Evolutionary conservation across 1,140 invertebrate genomes (phyloP), one percentile per base, ranked within the genome.

Genomic region (Lepidotrigona ventralis): DNA sequence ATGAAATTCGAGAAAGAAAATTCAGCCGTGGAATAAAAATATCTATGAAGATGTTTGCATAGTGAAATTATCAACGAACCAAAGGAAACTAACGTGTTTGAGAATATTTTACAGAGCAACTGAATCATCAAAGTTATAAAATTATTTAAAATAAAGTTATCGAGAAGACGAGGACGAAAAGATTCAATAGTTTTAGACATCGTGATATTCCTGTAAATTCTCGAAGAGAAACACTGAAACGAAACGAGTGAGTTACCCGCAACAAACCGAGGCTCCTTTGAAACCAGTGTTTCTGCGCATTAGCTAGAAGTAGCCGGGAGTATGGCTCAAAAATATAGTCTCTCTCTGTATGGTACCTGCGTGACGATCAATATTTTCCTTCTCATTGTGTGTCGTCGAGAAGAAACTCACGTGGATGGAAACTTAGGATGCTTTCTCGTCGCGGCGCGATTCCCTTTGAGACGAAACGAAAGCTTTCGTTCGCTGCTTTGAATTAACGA

Each of bases 361-460:
- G 12, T 19, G 46, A 60, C 73, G 58, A 58, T 60, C 56, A 46
- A 63, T 46, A 23, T 76, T 46, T 39, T 21, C n/a, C 8, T 72
- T 72, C 56, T 63, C 21, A 51, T 26, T 46, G 39, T 8, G 8
- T 46, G 33, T 33, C 33, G 58, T 64, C 46, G 33, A n/a, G 23
- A 33, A 6, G 15, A 33, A 11, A 29, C 21, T 17, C 1, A 64
- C 46, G 58, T 71, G 58, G 80, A 76, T n/a, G n/a, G 15, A 33
- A 11, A 29, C 21, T 17, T 1, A 64, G 58, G 80, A 76, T 76
- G 80, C 80, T 81, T 81, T 76, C n/a, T n/a, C n/a, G n/a, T n/a
- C n/a, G n/a, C 46, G 63, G 39, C 78, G 39, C 21, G 23, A 26
- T 56, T 63, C 64, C 29, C 56, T 39, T 33, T 33, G 4, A 33